A percentile compares a stretch with the other conserved stretches of the same genome.
phyloP scores from a whole-genome alignment of 2,797 vertebrate species.

The Lutra lutra region DNA sequence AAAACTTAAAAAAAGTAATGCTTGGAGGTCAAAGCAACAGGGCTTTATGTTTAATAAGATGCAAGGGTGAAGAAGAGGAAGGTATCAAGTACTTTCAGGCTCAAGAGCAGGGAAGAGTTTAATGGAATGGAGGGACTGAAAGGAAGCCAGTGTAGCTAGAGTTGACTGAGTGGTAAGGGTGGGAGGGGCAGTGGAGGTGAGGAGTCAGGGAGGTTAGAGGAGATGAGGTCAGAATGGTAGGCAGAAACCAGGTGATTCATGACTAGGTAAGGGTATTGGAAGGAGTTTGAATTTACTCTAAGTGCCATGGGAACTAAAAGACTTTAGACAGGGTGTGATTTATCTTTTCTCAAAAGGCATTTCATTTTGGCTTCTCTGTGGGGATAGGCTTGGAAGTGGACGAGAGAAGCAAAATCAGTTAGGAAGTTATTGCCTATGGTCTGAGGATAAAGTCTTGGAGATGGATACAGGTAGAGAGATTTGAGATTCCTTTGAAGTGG shows the following conservation, averaged over 20 bases:
- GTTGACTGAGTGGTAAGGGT: background rate
- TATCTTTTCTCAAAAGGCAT: conserved; percentile 6
- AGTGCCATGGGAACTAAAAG: background rate
- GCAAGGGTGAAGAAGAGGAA: background rate
- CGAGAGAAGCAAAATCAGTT: background rate
- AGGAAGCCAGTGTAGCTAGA: background rate
- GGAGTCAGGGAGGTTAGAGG: background rate
- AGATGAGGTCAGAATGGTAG: background rate
- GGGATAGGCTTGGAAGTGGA: background rate
- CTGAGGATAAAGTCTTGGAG: background rate
- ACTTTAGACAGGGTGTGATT: conserved; percentile 1
- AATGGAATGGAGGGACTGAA: background rate
- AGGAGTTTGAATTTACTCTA: background rate
- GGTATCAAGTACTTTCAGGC: background rate
- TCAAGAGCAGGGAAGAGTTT: background rate
- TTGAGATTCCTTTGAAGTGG: background rate
- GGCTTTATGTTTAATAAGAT: background rate
- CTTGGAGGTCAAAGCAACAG: background rate
- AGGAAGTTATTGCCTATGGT: background rate
- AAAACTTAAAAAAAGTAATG: background rate
- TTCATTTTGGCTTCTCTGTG: background rate
- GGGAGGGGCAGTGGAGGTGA: background rate
- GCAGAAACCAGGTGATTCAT: background rate
- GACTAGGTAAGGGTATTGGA: background rate
- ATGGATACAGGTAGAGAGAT: background rate